Base-by-base conservation (phyloP, 2,888 invertebrate genomes). In the Chymomyza caudatula region DNA sequence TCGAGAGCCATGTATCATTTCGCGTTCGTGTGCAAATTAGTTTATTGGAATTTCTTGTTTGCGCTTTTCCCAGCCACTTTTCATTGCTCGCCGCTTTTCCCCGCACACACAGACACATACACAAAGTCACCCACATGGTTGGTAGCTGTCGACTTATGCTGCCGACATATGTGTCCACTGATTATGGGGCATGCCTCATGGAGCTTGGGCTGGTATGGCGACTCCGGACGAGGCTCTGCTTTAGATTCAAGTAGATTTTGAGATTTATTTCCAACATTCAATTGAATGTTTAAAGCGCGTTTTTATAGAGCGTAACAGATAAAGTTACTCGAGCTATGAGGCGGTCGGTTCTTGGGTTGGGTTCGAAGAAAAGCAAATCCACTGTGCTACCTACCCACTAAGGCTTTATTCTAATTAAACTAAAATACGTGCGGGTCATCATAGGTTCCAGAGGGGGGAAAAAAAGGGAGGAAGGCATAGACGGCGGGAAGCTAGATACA, bases 1-100 rank as follows among this genome's bases (percentile, higher is more conserved):
- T 29, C 29, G 29, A 29, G 29, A 29, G 8, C 6, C 29, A 37
- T 37, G 11, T 37, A 37, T 8, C 29, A 37, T 64, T 60, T 60
- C 68, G 76, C 84, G 71, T 78, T 84, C 75, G 81, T 87, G 86
- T 83, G 87, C 81, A 87, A 87, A 87, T 87, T 88, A 88, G 88
- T 87, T 87, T 88, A 87, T 87, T 87, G 86, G 85, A 84, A 87
- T 87, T 87, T 78, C 73, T 82, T 80, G 78, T 76, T 82, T 75
- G 78, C 67, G 72, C 73, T 75, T 81, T 66, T 71, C 71, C 19
- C 37, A 13, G 4, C 44, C 20, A 29, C 37, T 19, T 43, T 47
- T 29, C 11, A 29, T 57, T 17, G n/a, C 54, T 54, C 17, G 37
- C 15, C 2, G n/a, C 17, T 44, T 0, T 15, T 6, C 53, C 23